Conservation (phyloP, 1,140 invertebrate species). For the Drosophila asahinai region DNA sequence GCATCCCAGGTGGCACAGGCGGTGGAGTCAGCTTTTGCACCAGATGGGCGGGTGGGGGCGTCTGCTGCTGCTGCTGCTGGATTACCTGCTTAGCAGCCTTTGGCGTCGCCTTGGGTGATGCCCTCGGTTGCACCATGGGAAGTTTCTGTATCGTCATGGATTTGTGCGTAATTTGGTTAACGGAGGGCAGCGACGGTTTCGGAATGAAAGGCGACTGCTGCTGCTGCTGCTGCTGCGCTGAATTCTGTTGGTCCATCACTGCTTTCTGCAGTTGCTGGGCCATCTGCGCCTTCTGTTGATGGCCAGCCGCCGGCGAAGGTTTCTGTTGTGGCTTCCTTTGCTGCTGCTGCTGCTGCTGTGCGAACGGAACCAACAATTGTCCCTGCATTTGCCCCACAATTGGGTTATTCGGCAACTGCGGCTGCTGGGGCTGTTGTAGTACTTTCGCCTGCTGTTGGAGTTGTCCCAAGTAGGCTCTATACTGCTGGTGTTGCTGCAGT, state of each 20-base stretch:
- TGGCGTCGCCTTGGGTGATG: background rate
- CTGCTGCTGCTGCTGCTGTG: constrained; percentile 14
- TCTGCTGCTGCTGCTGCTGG: constrained; percentile 12
- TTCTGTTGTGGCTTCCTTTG: constrained; percentile 23
- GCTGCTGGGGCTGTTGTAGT: constrained; percentile 9
- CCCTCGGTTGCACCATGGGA: constrained; percentile 21
- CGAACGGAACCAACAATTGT: background rate
- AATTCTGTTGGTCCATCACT: background rate
- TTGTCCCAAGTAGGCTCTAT: background rate
- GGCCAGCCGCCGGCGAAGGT: background rate
- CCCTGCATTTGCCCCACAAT: background rate
- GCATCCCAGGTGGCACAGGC: background rate
- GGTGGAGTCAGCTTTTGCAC: constrained; percentile 9
- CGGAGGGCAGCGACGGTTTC: background rate
- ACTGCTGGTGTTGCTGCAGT: constrained; percentile 15
- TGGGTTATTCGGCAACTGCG: background rate
- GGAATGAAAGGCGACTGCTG: background rate
- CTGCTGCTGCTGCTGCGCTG: background rate
- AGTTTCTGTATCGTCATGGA: constrained; percentile 45
- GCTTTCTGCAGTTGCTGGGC: constrained; percentile 8
- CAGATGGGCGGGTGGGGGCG: constrained; percentile 28
- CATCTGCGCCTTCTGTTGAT: background rate
- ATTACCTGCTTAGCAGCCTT: constrained; percentile 7
- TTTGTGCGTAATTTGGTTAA: constrained; percentile 42
- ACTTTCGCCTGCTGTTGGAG: constrained; percentile 12